Percentiles rank a stretch among this genome's conserved stretches.
These are phyloP conservation scores for Leptopilina clavipes DNA, from an alignment of 1,140 invertebrate genomes.

Conservation along the genomic window DNA sequence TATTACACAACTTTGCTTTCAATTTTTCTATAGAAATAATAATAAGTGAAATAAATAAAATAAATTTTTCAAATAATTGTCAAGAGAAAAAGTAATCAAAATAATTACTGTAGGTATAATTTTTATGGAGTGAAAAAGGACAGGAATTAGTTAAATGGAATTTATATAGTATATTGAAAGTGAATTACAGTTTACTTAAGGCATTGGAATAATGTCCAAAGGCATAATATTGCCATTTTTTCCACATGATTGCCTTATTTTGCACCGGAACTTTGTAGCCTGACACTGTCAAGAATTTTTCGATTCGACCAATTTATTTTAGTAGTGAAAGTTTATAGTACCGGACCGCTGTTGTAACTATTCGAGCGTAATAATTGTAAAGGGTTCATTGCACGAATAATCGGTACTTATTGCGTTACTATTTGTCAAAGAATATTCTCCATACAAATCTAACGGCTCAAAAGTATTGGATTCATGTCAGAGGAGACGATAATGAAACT, in stretches of 20 bases:
- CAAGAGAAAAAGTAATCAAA: no score
- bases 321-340: conserved; percentile 52
- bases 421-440: conserved; percentile 12
- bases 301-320: conserved; percentile 54
- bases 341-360: conserved; percentile 20
- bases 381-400: conserved; percentile 20
- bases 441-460: not conserved
- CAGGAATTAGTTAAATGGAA: not conserved
- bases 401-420: conserved; percentile 10
- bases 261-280: not conserved
- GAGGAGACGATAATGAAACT: not conserved
- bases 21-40: no score
- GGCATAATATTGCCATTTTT: conserved; percentile 17
- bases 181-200: not conserved
- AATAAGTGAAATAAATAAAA: no score
- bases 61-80: no score
- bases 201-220: not conserved
- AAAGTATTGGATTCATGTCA: conserved; percentile 9
- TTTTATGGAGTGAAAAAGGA: no score
- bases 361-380: not conserved
- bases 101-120: no score
- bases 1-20: no score
- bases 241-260: not conserved
- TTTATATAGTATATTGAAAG: not conserved
- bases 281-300: conserved; percentile 49